These are phyloP conservation scores for Panagrolaimus sp. DNA, from an alignment of 1,140 invertebrate species.

Conservation along the genomic window DNA sequence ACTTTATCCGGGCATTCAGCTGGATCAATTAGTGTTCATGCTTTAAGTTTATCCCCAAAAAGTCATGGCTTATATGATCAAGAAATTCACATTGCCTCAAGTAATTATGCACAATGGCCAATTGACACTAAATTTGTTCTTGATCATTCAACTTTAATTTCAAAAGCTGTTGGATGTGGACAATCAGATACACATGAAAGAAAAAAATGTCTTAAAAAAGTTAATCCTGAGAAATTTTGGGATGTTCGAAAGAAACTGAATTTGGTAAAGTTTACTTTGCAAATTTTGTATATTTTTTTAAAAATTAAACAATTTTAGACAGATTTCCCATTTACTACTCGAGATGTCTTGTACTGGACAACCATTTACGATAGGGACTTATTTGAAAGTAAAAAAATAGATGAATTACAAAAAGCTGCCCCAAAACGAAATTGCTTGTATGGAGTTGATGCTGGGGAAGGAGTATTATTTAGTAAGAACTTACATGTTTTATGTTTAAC, in stretches of 20 bases:
- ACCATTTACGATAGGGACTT: slow-evolving; percentile 6
- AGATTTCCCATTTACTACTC: neutral
- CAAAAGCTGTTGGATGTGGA: neutral
- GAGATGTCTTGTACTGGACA: neutral
- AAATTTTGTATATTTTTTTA: too few relatives aligned
- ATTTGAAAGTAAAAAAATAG: neutral
- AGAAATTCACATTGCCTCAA: neutral
- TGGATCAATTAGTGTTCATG: slow-evolving; percentile 73
- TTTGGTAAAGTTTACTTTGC: too few relatives aligned
- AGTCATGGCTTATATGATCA: neutral
- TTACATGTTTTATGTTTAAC: too few relatives aligned
- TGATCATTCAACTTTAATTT: neutral
- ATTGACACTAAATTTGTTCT: neutral
- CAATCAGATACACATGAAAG: neutral
- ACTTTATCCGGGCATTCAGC: slow-evolving; percentile 65
- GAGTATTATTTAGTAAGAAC: neutral
- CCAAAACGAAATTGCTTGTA: neutral
- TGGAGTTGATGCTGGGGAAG: neutral
- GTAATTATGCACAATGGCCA: neutral
- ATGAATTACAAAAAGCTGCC: neutral
- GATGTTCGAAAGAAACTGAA: neutral
- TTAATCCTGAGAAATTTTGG: too few relatives aligned
- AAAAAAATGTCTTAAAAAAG: neutral
- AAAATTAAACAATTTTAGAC: too few relatives aligned
- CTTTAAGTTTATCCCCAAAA: slow-evolving; percentile 74